phyloP scores from a whole-genome alignment of 2,797 vertebrate species.

The Lepidocolaptes lacrymiger region DNA sequence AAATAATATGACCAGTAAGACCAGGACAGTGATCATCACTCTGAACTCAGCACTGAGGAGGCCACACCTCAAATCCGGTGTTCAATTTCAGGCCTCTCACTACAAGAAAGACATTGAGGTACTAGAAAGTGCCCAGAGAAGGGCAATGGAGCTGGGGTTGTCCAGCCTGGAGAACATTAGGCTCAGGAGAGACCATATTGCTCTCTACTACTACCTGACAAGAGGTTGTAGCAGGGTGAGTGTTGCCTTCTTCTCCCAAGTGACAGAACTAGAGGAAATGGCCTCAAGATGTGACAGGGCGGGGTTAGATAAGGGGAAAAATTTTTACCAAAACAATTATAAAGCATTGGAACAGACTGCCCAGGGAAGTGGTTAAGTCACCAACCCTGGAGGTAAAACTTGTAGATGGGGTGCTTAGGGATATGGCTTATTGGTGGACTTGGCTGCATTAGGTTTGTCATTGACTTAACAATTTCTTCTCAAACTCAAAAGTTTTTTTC shows the following conservation, averaged over 20 bases:
- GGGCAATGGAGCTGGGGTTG: background rate
- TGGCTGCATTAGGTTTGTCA: background rate
- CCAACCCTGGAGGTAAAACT: background rate
- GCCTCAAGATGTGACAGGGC: background rate
- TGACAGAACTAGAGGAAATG: background rate
- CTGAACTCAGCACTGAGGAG: background rate
- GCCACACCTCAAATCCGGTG: rapidly evolving
- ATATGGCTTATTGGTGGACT: background rate
- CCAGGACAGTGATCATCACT: rapidly evolving
- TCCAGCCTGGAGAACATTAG: background rate
- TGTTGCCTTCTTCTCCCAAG: background rate
- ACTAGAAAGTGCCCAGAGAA: background rate
- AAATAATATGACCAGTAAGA: background rate
- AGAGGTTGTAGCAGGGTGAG: background rate
- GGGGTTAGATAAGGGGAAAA: background rate
- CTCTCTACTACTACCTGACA: background rate
- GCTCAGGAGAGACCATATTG: background rate
- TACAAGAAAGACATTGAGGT: background rate
- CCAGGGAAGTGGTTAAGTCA: background rate
- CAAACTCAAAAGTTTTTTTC: background rate
- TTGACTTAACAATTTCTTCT: background rate
- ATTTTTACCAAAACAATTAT: background rate
- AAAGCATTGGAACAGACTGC: background rate
- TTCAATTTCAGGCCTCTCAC: no score
- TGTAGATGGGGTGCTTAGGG: background rate